Conservation (phyloP, 2,888 invertebrate species). For the Sabatieria punctata region DNA sequence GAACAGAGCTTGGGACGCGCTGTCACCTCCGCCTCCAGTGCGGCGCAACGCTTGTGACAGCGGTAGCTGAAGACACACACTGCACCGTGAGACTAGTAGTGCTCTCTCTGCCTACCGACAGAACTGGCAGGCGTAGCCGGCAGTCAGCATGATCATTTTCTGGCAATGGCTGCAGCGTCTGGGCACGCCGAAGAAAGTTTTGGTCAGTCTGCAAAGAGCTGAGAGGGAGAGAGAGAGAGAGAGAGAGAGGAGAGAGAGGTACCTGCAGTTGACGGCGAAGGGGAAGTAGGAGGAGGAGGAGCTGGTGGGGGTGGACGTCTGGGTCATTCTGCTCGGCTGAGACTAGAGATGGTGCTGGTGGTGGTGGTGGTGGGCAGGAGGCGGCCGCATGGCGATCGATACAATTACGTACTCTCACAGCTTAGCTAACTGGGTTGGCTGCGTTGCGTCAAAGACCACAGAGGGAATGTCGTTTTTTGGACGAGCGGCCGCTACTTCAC, state of each 20-base stretch:
- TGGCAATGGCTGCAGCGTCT: conserved; percentile 10
- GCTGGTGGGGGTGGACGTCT: too few species aligned
- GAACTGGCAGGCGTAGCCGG: conserved; percentile 11
- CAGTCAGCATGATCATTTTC: conserved; percentile 8
- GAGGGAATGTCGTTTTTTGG: too few species aligned
- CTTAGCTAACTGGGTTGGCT: too few species aligned
- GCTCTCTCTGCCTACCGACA: conserved; percentile 5
- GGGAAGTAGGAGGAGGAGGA: conserved; percentile 7
- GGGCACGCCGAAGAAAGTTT: conserved; percentile 12
- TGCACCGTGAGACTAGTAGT: background rate
- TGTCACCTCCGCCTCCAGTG: background rate
- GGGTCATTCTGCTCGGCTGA: too few species aligned
- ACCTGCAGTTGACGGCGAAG: conserved; percentile 11
- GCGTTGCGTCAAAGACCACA: too few species aligned
- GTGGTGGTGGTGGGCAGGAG: too few species aligned
- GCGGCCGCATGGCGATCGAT: too few species aligned
- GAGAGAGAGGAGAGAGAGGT: too few species aligned
- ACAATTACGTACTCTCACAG: too few species aligned
- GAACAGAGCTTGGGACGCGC: conserved; percentile 8
- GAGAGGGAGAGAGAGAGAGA: background rate
- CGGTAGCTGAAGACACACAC: conserved; percentile 5
- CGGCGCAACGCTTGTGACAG: conserved; percentile 7
- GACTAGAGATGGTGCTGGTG: too few species aligned
- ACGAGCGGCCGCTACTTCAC: too few species aligned
- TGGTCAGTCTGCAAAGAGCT: conserved; percentile 7